phyloP scores from a whole-genome alignment of 2,113 vertebrate genomes.

The Vulpes ferrilata region DNA sequence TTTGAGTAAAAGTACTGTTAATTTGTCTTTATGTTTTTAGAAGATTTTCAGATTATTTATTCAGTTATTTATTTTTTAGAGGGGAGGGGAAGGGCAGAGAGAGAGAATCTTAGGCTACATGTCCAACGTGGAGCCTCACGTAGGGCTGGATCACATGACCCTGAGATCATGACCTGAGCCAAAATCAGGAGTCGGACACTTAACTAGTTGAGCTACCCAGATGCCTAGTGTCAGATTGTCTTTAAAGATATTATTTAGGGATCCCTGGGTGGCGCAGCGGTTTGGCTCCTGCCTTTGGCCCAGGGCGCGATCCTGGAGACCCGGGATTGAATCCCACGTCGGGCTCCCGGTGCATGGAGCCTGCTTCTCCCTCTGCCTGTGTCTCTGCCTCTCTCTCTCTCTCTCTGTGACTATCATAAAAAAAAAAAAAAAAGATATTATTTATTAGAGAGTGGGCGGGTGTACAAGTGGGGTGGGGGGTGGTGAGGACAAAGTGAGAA shows the following conservation, averaged over 20 bases:
- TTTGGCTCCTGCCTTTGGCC: too few species aligned
- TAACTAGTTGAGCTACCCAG: neutral
- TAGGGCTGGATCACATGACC: neutral
- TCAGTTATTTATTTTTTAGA: too few species aligned
- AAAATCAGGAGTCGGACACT: neutral
- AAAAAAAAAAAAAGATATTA: neutral
- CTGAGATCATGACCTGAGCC: neutral
- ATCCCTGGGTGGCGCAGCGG: too few species aligned
- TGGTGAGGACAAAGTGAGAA: neutral
- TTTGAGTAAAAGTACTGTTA: neutral
- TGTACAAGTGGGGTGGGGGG: fast-evolving
- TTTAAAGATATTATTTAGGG: neutral
- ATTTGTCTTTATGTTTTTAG: neutral
- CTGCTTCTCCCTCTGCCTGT: too few species aligned
- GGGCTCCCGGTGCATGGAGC: too few species aligned
- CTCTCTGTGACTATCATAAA: too few species aligned
- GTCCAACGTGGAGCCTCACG: neutral
- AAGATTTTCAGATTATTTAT: too few species aligned
- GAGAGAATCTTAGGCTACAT: neutral
- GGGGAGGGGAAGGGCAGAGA: neutral
- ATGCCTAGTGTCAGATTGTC: neutral
- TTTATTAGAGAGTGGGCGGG: neutral
- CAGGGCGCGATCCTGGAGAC: too few species aligned
- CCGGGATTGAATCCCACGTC: too few species aligned
- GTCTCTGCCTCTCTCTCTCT: too few species aligned